Base-by-base conservation (phyloP, 2,888 invertebrate species). In the Troides oblongomaculatus region DNA sequence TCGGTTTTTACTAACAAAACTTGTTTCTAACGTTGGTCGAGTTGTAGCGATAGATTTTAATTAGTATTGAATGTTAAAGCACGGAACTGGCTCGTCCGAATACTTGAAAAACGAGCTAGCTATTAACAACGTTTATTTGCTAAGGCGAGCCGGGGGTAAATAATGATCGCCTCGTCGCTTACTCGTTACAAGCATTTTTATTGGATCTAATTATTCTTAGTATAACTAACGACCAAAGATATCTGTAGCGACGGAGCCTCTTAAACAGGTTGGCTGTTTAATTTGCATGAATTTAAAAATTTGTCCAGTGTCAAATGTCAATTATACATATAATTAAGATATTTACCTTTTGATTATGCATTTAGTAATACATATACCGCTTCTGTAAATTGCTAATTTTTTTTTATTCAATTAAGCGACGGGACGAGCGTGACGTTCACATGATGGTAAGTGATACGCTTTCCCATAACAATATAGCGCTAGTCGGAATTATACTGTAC, bases 51-150 rank as follows among this genome's bases (percentile, higher is more conserved):
- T 62, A 36, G 62, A 65, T 66, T 69, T 69, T 66, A 66, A 66
- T 66, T 66, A 66, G 53, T 21, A 63, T 50, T 53, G 58, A 70
- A 57, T 69, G 57, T 66, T 66, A 66, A 57, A 70, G 50, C 66
- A 62, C 18, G 53, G 59, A 66, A 66, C 66, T 66, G 62, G 66
- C 62, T 63, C 68, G 18, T 60, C 69, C 66, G 62, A 70, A 66
- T 58, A 63, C 69, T 70, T 62, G 69, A 70, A 66, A 70, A 66
- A 70, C 70, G 62, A 39, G 65, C 58, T 36, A 30, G 62, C 58
- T 62, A 62, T 70, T 70, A 70, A 62, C 46, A 66, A 70, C 61
- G 62, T 66, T 70, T 65, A 69, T 69, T 69, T 58, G 69, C 62
- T 66, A 62, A 70, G 62, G 18, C 58, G 43, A 58, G 46, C 50